Evolutionary conservation across 2,113 vertebrate species (phyloP), one percentile per base, ranked within the genome.

Genomic region (Uropsilus gracilis): DNA sequence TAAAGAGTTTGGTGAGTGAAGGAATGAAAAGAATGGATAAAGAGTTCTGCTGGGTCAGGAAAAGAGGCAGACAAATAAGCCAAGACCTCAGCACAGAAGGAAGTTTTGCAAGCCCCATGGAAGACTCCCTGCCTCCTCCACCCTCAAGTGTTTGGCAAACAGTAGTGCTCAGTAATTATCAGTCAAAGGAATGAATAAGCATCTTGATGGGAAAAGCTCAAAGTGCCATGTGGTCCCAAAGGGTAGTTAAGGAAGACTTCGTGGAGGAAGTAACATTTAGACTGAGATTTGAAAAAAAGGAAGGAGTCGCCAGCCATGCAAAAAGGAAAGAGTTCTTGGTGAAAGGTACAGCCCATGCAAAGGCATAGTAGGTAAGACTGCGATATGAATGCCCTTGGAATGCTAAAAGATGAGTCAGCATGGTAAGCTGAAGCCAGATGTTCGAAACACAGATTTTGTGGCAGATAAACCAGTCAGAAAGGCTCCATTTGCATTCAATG

Each of bases 221-320:
- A 34, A 64, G 26, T 61, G 30, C 34, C 34, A 5, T 64, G 34
- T 44, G 77, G 73, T 5, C 61, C 55, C 46, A 75, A 55, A 64
- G 63, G 14, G n/a, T 5, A n/a, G 16, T 73, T 77, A 68, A 37
- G n/a, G 83, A 78, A 85, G 50, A 24, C 64, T 93, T 92, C 44
- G 46, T 30, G 32, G n/a, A 76, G 48, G 37, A 92, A 95, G 53
- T 71, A 46, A 68, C 44, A 37, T 89, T 82, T 91, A 64, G 90
- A 85, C 2, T 57, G 44, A 81, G 55, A 46, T 28, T 48, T 8
- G 30, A 5, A 69, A 84, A 69, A 86, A 48, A 92, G 75, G 48
- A 78, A 84, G 32, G 42, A 42, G 1, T n/a, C 72, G 46, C n/a
- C 69, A 93, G 57, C 37, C 64, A 61, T 32, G 14, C 18, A 72